A percentile compares a stretch with the other conserved stretches of the same genome.
Conservation (phyloP, 2,113 vertebrate species). For the Cochlearius cochlearius region DNA sequence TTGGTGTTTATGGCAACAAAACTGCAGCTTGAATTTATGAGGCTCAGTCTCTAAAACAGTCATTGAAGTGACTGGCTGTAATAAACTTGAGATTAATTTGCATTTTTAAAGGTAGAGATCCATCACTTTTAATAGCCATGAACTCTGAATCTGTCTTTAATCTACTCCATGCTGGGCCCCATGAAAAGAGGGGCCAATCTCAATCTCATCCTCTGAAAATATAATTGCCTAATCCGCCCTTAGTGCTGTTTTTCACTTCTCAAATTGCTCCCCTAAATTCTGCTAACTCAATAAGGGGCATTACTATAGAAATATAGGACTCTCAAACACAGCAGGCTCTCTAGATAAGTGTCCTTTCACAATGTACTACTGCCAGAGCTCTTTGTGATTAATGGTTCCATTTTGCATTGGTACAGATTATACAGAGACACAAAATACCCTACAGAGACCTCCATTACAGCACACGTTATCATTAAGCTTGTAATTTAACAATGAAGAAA, state of each 20-base stretch:
- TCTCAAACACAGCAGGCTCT: background rate
- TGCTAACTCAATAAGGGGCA: background rate
- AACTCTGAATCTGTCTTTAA: conserved; percentile 15
- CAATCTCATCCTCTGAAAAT: background rate
- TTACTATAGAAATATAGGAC: conserved; percentile 11
- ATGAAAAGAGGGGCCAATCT: background rate
- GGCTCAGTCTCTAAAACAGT: background rate
- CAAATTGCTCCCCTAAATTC: conserved; percentile 35
- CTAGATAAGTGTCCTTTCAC: background rate
- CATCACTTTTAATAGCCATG: background rate
- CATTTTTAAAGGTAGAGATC: conserved; percentile 22
- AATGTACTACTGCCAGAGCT: background rate
- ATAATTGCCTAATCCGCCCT: background rate
- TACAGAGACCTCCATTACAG: background rate
- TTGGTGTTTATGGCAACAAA: background rate
- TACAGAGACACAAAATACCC: conserved; percentile 1
- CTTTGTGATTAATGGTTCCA: conserved; percentile 14
- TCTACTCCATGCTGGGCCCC: background rate
- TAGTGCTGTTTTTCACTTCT: background rate
- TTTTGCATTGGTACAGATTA: background rate
- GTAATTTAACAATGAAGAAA: background rate
- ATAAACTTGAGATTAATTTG: background rate
- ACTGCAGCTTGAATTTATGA: background rate
- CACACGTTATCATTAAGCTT: background rate
- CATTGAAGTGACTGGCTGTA: background rate